Evolutionary conservation across 2,113 vertebrate species (phyloP).

Genomic region (Heptranchias perlo): DNA sequence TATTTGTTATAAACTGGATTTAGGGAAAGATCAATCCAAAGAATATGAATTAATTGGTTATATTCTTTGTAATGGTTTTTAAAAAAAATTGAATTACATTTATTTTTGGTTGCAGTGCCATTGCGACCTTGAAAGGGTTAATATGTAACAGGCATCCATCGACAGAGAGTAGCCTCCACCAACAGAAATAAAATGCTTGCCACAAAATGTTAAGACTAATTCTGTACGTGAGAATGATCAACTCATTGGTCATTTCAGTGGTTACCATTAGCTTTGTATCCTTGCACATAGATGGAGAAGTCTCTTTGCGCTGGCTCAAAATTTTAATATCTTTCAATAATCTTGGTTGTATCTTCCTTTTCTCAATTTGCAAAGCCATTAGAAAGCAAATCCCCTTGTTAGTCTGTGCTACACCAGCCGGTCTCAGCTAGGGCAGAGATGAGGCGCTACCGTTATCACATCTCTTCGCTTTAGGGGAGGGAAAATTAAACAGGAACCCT

Average conservation of each 20-base stretch:
- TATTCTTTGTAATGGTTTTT: background rate
- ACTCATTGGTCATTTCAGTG: background rate
- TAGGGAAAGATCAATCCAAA: background rate
- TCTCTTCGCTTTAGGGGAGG: background rate
- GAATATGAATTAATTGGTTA: background rate
- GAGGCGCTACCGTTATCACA: background rate
- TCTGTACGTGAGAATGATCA: background rate
- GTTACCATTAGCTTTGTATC: background rate
- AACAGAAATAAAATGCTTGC: background rate
- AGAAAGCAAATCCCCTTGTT: background rate
- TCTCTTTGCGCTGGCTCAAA: background rate
- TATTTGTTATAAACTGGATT: background rate
- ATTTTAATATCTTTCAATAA: background rate
- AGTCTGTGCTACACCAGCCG: background rate
- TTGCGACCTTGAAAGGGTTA: background rate
- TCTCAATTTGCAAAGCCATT: background rate
- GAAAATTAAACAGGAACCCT: background rate
- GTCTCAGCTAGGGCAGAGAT: background rate
- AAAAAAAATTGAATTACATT: background rate
- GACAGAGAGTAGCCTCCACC: too few species aligned
- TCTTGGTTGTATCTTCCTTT: background rate
- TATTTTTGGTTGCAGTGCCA: background rate
- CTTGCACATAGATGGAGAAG: background rate
- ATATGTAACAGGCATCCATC: background rate
- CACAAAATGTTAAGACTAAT: background rate